Base-by-base conservation (phyloP, 1,140 invertebrate genomes). In the Platyscapa corneri region DNA sequence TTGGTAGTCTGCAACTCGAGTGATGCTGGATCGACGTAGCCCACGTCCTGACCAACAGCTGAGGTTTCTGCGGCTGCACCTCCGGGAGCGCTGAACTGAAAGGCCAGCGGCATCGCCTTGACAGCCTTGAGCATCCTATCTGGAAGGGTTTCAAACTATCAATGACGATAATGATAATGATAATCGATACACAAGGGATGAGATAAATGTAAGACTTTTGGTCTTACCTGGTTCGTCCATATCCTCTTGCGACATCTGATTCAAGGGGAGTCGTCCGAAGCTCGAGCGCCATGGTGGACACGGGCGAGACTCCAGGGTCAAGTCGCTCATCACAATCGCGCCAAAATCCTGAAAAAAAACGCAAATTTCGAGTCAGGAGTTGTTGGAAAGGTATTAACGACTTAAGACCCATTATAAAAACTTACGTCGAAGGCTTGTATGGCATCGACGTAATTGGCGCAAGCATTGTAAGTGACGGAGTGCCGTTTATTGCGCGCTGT, bases 311-410 rank as follows among this genome's bases (percentile, higher is more conserved):
- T 94, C 92, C 27, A 95, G 72, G 6, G 87, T 90, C 42, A 95
- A 87, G 89, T 95, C 94, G 82, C 93, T 94, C 88, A 95, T 92
- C 1, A 95, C 94, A 12, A 94, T 87, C 10, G 94, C 89, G 20
- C 94, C 94, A 83, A 94, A 93, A 87, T 94, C 92, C 95, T 95
- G 80, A 20, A 88, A 91, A 65, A 6, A 75, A 42, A 14, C 74
- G 84, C 14, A 30, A 2, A 34, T 14, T 60, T 60, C 0, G 27
- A 60, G 3, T 27, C 27, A 27, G 49, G 8, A 14, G 16, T 53
- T 18, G 3, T 53, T 16, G 18, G 16, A 53, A 16, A 16, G 6
- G 16, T 12, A 53, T 7, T 3, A 7, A 32, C n/a, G n/a, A 67
- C 12, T 67, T n/a, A n/a, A n/a, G n/a, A n/a, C n/a, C n/a, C n/a